Evolutionary conservation across 1,140 invertebrate genomes (phyloP).

Genomic region (Microplitis demolitor): DNA sequence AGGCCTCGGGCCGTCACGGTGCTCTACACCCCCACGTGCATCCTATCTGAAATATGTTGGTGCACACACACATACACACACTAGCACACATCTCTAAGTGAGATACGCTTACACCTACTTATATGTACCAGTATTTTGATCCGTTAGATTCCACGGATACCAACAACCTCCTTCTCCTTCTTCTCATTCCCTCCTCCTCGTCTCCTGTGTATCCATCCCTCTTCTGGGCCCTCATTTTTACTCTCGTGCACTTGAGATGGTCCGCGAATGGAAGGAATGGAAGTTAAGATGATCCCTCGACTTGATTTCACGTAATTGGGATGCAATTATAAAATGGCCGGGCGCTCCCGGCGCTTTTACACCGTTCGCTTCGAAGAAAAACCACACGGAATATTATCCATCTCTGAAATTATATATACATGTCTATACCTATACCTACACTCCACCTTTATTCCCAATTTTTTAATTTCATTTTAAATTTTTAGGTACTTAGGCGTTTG

Average conservation of each 20-base stretch:
- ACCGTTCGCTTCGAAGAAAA: conserved; percentile 33
- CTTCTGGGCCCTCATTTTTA: neutral
- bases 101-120: conserved; percentile 28
- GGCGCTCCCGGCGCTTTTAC: conserved; percentile 37
- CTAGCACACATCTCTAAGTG: conserved; percentile 24
- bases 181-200: neutral
- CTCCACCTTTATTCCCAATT: neutral
- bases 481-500: too few relatives aligned
- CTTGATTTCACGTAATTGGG: conserved; percentile 45
- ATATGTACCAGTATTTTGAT: conserved; percentile 28
- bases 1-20: conserved; percentile 44
- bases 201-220: neutral
- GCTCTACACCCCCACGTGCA: conserved; percentile 36
- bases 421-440: neutral
- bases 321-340: conserved; percentile 45
- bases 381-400: conserved; percentile 15
- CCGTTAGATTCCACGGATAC: conserved; percentile 48
- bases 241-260: neutral
- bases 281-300: conserved; percentile 21
- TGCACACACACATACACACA: conserved; percentile 35
- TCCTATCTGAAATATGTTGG: conserved; percentile 16
- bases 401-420: neutral
- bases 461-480: neutral
- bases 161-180: conserved; percentile 19
- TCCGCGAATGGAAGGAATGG: neutral